phyloP scores from a whole-genome alignment of 2,797 vertebrate genomes.

The Pangasius macronema region DNA sequence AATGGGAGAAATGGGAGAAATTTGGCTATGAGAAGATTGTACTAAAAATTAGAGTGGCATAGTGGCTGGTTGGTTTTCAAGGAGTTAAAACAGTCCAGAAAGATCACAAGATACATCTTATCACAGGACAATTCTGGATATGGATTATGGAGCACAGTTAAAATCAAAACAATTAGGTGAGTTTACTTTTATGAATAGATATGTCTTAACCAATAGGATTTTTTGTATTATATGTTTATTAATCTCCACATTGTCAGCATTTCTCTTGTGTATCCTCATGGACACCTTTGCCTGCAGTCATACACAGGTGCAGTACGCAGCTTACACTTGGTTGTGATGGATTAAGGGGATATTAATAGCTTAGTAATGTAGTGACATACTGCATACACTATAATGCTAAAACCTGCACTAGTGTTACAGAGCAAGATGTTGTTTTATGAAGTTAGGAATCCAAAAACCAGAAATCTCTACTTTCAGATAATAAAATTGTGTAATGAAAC shows the following conservation, averaged over 20 bases:
- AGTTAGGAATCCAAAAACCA: not conserved
- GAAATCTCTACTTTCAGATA: not conserved
- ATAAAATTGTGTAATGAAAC: not conserved
- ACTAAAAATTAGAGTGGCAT: not conserved
- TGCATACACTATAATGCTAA: not conserved
- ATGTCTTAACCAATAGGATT: too few species aligned
- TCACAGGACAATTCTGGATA: not conserved
- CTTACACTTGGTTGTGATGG: slow-evolving; percentile 14
- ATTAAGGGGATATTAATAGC: slow-evolving; percentile 11
- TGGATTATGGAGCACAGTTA: slow-evolving; percentile 6
- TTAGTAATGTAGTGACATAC: slow-evolving; percentile 2
- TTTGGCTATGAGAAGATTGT: not conserved
- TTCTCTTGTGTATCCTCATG: not conserved
- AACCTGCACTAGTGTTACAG: not conserved
- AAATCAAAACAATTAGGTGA: slow-evolving; percentile 14
- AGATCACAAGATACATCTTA: not conserved
- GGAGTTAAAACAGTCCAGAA: not conserved
- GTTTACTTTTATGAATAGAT: not conserved
- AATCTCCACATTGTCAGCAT: not conserved
- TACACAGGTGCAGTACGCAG: not conserved
- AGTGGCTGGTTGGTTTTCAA: not conserved
- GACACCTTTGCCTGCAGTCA: slow-evolving; percentile 1
- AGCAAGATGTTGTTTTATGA: not conserved
- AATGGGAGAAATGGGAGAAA: not conserved
- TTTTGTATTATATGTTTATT: not conserved